phyloP scores from a whole-genome alignment of 2,888 invertebrate species.

The Caenorhabditis drosophilae region DNA sequence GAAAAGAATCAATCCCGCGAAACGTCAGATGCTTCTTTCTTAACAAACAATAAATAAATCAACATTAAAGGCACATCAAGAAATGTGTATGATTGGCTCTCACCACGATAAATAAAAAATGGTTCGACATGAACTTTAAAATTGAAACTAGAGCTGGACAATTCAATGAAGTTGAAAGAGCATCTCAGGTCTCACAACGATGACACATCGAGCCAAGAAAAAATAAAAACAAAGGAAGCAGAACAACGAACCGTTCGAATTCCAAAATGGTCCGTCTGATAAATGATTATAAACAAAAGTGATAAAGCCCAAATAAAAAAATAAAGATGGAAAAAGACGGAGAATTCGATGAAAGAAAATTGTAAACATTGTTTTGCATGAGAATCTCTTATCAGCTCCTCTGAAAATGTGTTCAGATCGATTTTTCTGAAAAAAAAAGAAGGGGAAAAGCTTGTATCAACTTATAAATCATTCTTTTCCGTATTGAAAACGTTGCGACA shows the following conservation, averaged over 20 bases:
- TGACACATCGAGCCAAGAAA: no score
- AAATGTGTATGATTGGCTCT: no score
- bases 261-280: conserved; percentile 48
- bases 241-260: conserved; percentile 15
- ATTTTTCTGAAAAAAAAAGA: background rate
- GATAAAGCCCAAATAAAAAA: conserved; percentile 35
- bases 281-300: conserved; percentile 33
- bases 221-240: no score
- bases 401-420: conserved; percentile 5
- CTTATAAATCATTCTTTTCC: conserved; percentile 38
- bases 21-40: no score
- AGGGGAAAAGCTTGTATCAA: background rate
- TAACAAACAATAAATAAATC: no score
- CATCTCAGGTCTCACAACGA: no score
- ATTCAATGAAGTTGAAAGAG: no score
- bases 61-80: no score
- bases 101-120: no score
- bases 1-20: no score
- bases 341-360: conserved; percentile 27
- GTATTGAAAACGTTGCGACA: conserved; percentile 41
- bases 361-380: background rate
- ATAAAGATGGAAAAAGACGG: conserved; percentile 36
- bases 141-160: no score
- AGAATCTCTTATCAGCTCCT: conserved; percentile 3
- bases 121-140: no score